Evolutionary conservation across 2,113 vertebrate genomes (phyloP).

Genomic region (Entelurus aequoreus): DNA sequence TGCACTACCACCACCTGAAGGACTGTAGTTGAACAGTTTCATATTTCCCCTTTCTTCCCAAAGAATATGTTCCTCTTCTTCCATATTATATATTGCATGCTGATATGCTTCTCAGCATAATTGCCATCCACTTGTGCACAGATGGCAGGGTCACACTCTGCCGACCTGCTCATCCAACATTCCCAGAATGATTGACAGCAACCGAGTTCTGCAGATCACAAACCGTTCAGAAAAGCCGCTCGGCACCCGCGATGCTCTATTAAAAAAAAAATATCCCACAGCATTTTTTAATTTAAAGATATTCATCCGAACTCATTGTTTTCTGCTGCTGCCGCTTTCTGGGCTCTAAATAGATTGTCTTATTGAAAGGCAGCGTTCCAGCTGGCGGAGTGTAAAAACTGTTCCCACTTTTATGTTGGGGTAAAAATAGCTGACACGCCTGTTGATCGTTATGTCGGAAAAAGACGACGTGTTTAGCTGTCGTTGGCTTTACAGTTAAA

Average conservation of each 20-base stretch:
- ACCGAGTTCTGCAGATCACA: slow-evolving; percentile 30
- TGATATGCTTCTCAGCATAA: slow-evolving; percentile 41
- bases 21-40: too few relatives aligned
- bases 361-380: slow-evolving; percentile 63
- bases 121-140: slow-evolving; percentile 42
- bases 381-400: slow-evolving; percentile 62
- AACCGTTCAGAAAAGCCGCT: slow-evolving; percentile 12
- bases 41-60: neutral
- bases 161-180: slow-evolving; percentile 38
- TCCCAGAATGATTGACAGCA: slow-evolving; percentile 37
- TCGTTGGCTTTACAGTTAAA: slow-evolving; percentile 40
- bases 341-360: slow-evolving; percentile 61
- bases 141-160: slow-evolving; percentile 50
- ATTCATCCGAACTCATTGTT: slow-evolving; percentile 45
- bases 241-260: neutral
- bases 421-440: slow-evolving; percentile 62
- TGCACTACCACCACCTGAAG: neutral
- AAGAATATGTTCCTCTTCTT: neutral
- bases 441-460: slow-evolving; percentile 46
- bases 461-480: slow-evolving; percentile 30
- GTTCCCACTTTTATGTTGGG: slow-evolving; percentile 45
- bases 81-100: slow-evolving; percentile 3
- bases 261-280: slow-evolving; percentile 27
- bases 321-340: slow-evolving; percentile 19
- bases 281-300: slow-evolving; percentile 44